Evolutionary conservation across 2,797 vertebrate species (phyloP), one percentile per base, ranked within the genome.

Genomic region (Thripadectes ignobilis): DNA sequence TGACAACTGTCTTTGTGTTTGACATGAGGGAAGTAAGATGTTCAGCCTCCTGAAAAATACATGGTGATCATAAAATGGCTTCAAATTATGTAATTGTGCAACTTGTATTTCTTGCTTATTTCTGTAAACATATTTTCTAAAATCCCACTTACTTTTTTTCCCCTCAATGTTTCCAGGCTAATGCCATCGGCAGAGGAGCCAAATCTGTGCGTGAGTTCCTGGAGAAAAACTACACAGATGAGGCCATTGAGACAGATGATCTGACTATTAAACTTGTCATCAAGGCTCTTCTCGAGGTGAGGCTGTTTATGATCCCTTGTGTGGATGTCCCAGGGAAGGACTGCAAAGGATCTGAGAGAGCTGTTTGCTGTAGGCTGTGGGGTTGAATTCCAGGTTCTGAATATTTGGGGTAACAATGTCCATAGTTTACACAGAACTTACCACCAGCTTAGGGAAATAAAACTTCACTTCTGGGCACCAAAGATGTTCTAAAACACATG

Each of bases 131-230:
- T 41, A 4, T 65, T 62, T 51, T 30, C 22, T 51, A 16, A 77
- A 69, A 12, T 21, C n/a, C 32, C 11, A 2, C 30, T 83, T 2
- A 2, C 55, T 38, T 68, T 23, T 34, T 32, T 3, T 3, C 17
- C 15, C n/a, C 17, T n/a, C 7, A 1, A 32, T 12, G 3, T 49
- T 62, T 41, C n/a, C 61, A 99, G 98, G 98, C 98, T 59, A 99
- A 99, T 20, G 98, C 98, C 27, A 99, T 99, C 54, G 98, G 98
- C 83, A 98, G 98, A 93, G 98, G 98, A 19, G 98, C 98, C 80
- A 99, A 99, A 93, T 98, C 98, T 0, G 98, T 99, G 59, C 98
- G 98, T 4, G 98, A 99, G 76, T 99, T 99, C 94, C 96, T 99
- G 89, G 98, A 99, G 96, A 99, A 99, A 71, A 98, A 98, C 87